Base-by-base conservation (phyloP, 2,888 invertebrate species). In the Drosophila eohydei region DNA sequence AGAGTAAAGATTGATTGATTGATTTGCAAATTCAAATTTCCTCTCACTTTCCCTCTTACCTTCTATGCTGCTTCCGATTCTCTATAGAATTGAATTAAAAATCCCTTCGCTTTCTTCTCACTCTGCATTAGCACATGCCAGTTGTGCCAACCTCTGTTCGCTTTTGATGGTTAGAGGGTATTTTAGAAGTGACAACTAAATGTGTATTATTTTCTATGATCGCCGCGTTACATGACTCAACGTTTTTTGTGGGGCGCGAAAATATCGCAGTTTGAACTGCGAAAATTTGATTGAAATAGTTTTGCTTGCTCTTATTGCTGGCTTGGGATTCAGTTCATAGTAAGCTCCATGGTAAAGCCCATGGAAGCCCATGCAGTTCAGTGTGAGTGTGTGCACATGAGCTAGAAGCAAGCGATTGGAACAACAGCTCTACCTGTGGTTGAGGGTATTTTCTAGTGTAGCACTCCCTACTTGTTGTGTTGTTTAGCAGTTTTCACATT, bases 241-340 rank as follows among this genome's bases (percentile, higher is more conserved):
- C 76, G 30, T 16, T 48, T 62, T 50, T 56, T 56, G 12, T n/a
- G 9, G 21, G 16, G 50, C 16, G 28, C 43, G 32, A 43, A 57
- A 63, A 52, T 40, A 14, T 41, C n/a, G 21, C 34, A 56, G 40
- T 62, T 43, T 34, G 46, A 62, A 56, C 62, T 71, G 76, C 28
- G 67, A 76, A 75, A 75, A 67, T 74, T 54, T 51, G 46, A 71
- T 75, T 71, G 55, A 71, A 75, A 74, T 61, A 61, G 59, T 69
- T 63, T 48, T 50, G 58, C 46, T 30, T 34, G 4, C 3, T 43
- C 3, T 32, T 48, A 34, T 48, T 61, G 34, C 9, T 30, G 30
- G 14, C 7, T 8, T 30, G 9, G 9, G 9, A 8, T 34, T 34
- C 34, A 34, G 34, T 34, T 9, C 34, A 9, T 34, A 34, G 34